phyloP scores from a whole-genome alignment of 2,113 vertebrate genomes.

The Chamaetylas fuelleborni region DNA sequence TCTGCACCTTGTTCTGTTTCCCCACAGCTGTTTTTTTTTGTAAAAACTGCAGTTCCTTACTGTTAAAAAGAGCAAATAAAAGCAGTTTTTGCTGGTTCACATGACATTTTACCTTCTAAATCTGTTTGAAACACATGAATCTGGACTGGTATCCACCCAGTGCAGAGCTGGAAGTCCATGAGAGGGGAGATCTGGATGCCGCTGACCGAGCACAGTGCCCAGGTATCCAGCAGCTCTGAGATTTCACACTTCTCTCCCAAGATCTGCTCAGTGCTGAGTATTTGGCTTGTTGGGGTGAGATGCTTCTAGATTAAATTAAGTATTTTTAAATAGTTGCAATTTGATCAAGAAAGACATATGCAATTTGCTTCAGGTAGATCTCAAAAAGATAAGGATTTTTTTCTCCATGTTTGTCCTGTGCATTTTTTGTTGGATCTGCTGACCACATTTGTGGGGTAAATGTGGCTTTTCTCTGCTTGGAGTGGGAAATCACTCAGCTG shows the following conservation, averaged over 20 bases:
- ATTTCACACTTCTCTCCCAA: neutral
- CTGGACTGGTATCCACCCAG: neutral
- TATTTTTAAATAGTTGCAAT: neutral
- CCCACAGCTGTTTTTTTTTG: neutral
- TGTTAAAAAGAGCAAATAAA: neutral
- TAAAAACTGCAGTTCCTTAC: neutral
- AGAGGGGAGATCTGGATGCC: neutral
- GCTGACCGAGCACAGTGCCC: neutral
- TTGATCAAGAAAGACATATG: neutral
- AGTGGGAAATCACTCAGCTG: neutral
- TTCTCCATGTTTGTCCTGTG: neutral
- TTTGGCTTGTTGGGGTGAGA: too few relatives aligned
- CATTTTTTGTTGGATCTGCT: neutral
- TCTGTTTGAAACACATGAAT: neutral
- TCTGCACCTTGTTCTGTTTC: neutral
- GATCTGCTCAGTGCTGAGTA: neutral
- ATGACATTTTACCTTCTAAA: constrained; percentile 21
- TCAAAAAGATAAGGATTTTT: neutral
- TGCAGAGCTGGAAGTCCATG: neutral
- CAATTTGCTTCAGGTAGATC: neutral
- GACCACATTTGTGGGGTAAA: neutral
- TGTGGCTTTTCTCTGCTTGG: neutral
- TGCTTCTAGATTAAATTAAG: neutral
- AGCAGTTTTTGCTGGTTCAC: neutral
- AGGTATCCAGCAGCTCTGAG: neutral